Evolutionary conservation across 2,888 invertebrate genomes (phyloP).

Genomic region (Calameuta filiformis): DNA sequence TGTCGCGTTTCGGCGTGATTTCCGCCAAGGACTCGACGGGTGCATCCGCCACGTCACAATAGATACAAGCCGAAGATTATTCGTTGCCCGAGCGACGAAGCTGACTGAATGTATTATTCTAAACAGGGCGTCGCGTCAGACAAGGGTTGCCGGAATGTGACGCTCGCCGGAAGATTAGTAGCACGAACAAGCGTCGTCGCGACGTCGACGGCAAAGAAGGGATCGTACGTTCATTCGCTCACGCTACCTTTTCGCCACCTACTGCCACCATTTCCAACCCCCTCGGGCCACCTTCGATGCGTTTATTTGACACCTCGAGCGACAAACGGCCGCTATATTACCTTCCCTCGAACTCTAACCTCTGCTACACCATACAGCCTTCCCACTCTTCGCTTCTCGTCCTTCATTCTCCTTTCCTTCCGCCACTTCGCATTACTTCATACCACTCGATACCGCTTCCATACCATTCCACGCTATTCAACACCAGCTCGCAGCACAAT

Average conservation of each 20-base stretch:
- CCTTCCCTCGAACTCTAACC: slow-evolving; percentile 41
- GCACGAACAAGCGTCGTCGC: slow-evolving; percentile 24
- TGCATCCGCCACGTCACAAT: no score
- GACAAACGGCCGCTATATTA: slow-evolving; percentile 63
- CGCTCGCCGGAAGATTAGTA: slow-evolving; percentile 28
- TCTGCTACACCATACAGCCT: slow-evolving; percentile 9
- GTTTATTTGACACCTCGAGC: slow-evolving; percentile 61
- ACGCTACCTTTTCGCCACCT: neutral
- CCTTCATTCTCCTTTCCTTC: slow-evolving; percentile 6
- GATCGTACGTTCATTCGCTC: neutral
- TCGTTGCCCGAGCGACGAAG: neutral
- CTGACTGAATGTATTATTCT: slow-evolving; percentile 1
- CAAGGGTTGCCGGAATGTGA: slow-evolving; percentile 40
- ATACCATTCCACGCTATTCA: neutral
- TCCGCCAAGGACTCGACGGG: no score
- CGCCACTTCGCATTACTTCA: slow-evolving; percentile 8
- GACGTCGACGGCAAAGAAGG: slow-evolving; percentile 1
- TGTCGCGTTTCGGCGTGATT: no score
- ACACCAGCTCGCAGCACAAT: neutral
- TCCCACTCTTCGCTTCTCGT: neutral
- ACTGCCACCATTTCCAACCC: neutral
- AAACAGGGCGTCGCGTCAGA: slow-evolving; percentile 5
- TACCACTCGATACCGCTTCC: neutral
- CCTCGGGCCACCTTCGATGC: slow-evolving; percentile 45
- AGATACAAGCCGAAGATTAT: neutral